Conservation (phyloP, 2,797 vertebrate species). For the Muscicapa comitata region DNA sequence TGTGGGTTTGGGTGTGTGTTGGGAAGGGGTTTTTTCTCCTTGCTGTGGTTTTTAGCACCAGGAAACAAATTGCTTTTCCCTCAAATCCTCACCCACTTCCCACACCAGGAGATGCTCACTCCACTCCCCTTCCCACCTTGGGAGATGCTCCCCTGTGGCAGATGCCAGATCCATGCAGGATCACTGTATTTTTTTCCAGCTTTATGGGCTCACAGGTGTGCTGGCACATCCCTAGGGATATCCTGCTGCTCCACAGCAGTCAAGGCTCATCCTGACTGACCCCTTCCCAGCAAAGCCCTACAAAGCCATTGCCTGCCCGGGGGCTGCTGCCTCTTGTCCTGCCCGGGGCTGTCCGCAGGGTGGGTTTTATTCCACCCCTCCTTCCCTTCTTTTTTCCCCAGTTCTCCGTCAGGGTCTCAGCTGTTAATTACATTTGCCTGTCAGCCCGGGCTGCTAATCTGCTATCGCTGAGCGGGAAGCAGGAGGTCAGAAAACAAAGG, state of each 20-base stretch:
- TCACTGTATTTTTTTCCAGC: rapidly evolving
- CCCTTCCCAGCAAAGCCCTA: background rate
- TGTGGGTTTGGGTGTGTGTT: background rate
- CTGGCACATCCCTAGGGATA: background rate
- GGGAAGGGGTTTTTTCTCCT: background rate
- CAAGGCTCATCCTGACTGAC: background rate
- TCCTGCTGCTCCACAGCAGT: background rate
- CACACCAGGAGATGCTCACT: rapidly evolving
- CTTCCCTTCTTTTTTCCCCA: background rate
- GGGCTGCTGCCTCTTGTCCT: background rate
- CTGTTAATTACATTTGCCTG: slow-evolving; percentile 74
- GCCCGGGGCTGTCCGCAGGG: background rate
- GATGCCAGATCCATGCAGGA: background rate
- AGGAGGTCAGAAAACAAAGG: slow-evolving; percentile 72
- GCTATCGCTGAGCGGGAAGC: slow-evolving; percentile 52
- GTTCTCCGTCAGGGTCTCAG: slow-evolving; percentile 53
- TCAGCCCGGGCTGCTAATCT: slow-evolving; percentile 67
- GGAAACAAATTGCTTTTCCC: background rate
- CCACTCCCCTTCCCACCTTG: rapidly evolving
- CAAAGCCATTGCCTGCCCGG: background rate
- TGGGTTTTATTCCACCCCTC: background rate
- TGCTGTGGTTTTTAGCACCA: background rate
- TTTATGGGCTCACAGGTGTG: background rate
- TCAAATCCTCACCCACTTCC: background rate
- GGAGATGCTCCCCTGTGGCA: background rate